Percentiles rank a stretch among this genome's conserved stretches.
Conservation (phyloP, 1,140 invertebrate species). For the Conus betulinus region DNA sequence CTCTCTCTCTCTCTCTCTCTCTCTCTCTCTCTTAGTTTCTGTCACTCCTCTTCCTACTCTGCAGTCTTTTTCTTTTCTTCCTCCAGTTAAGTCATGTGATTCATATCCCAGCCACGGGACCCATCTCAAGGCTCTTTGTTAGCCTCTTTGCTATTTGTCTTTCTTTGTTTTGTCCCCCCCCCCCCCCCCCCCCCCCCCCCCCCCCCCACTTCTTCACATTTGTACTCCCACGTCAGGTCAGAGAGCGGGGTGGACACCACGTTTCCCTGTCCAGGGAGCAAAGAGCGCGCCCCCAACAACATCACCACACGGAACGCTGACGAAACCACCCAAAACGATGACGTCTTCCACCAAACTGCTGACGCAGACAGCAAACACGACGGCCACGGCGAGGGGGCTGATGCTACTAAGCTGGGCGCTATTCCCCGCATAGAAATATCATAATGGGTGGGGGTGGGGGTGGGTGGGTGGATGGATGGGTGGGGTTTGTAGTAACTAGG, state of each 20-base stretch:
- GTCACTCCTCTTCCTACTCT: no score
- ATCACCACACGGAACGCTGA: background rate
- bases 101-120: no score
- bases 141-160: no score
- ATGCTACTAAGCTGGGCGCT: background rate
- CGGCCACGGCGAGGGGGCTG: background rate
- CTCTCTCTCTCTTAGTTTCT: no score
- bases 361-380: background rate
- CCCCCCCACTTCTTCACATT: no score
- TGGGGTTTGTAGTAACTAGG: background rate
- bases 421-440: conserved; percentile 30
- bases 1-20: no score
- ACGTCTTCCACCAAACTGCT: background rate
- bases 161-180: no score
- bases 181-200: no score
- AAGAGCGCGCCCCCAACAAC: background rate
- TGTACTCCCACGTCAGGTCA: background rate
- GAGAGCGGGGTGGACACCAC: conserved; percentile 16
- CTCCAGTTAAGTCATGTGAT: no score
- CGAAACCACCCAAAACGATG: background rate
- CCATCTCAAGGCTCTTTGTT: no score
- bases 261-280: background rate
- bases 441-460: background rate
- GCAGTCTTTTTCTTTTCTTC: no score
- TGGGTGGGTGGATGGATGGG: background rate